phyloP scores from a whole-genome alignment of 2,797 vertebrate species.

The Falco novaeseelandiae region DNA sequence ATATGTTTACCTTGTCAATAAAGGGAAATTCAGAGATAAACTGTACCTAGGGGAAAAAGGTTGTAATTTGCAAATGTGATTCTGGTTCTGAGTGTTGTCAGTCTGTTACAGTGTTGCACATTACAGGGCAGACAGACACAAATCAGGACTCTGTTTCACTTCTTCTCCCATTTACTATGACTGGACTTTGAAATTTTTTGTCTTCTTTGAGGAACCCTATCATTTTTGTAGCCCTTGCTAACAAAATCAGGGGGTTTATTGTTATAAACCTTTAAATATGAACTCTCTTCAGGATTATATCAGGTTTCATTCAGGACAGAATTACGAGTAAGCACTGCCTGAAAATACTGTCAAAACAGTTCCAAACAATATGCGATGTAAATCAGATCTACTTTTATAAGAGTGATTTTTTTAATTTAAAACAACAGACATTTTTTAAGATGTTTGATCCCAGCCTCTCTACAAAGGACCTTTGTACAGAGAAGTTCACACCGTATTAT shows the following conservation, averaged over 20 bases:
- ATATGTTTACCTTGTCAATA: background rate
- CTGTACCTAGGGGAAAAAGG: background rate
- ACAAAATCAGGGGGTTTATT: background rate
- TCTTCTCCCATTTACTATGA: background rate
- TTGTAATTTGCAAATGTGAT: background rate
- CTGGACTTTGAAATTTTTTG: background rate
- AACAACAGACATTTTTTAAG: background rate
- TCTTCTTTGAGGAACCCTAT: background rate
- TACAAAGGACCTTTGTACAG: background rate
- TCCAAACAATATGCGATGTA: background rate
- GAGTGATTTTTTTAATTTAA: background rate
- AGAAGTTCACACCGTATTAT: background rate
- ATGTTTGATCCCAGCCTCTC: background rate
- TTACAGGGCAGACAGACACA: background rate
- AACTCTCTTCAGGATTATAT: background rate
- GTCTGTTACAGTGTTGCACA: background rate
- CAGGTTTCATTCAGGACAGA: background rate
- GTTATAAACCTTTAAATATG: background rate
- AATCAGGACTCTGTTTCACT: background rate
- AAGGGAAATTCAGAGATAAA: slow-evolving; percentile 9
- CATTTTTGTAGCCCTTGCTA: background rate
- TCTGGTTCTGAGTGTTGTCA: background rate
- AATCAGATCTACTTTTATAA: background rate
- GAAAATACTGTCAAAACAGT: background rate
- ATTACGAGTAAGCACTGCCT: background rate